phyloP scores from a whole-genome alignment of 2,888 invertebrate species.

The Zygogramma bicolorata region DNA sequence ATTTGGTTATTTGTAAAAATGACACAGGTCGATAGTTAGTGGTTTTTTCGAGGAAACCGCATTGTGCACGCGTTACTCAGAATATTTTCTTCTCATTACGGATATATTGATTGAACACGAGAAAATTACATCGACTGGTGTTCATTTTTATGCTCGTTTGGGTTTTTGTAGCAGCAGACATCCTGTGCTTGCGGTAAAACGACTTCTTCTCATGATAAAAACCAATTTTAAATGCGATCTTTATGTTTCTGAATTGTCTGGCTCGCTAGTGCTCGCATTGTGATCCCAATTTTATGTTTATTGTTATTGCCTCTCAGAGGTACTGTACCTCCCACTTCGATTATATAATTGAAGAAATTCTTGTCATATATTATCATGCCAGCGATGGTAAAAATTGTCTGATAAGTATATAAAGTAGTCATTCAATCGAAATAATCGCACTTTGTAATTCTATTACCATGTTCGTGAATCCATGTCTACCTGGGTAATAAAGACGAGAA shows the following conservation, averaged over 20 bases:
- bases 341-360: constrained; percentile 28
- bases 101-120: constrained; percentile 58
- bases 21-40: constrained; percentile 53
- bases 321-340: constrained; percentile 46
- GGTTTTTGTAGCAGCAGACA: constrained; percentile 51
- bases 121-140: constrained; percentile 47
- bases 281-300: constrained; percentile 46
- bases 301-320: constrained; percentile 44
- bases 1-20: constrained; percentile 48
- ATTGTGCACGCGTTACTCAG: constrained; percentile 54
- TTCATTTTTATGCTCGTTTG: constrained; percentile 47
- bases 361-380: constrained; percentile 9
- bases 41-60: constrained; percentile 54
- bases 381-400: not conserved
- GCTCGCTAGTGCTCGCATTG: constrained; percentile 32
- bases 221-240: constrained; percentile 43
- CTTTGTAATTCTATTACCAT: not conserved
- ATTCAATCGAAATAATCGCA: not conserved
- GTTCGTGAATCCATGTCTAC: not conserved
- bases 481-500: not conserved
- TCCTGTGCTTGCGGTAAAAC: constrained; percentile 49
- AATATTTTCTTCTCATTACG: constrained; percentile 51
- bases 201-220: constrained; percentile 40
- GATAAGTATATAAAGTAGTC: not conserved
- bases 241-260: constrained; percentile 42